Evolutionary conservation across 2,797 vertebrate species (phyloP).

Genomic region (Triplophysa yarkandensis): DNA sequence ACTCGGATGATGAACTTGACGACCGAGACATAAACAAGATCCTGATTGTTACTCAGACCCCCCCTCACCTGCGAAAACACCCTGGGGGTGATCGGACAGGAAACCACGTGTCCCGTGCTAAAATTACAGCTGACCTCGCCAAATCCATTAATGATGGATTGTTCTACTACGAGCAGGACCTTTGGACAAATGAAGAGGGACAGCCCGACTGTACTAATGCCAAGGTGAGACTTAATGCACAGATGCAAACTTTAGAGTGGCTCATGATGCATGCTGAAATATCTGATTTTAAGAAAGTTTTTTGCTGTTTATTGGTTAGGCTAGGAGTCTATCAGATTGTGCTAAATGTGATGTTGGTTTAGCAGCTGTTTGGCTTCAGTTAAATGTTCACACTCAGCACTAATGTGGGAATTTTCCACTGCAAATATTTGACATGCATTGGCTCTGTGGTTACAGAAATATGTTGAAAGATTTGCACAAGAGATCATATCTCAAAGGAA

Average conservation of each 20-base stretch:
- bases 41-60: constrained; percentile 91
- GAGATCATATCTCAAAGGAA: background rate
- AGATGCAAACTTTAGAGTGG: background rate
- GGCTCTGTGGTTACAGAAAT: background rate
- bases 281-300: background rate
- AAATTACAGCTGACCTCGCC: constrained; percentile 84
- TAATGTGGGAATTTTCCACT: constrained; percentile 18
- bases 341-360: background rate
- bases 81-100: constrained; percentile 79
- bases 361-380: constrained; percentile 16
- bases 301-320: background rate
- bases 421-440: background rate
- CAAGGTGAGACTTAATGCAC: constrained; percentile 76
- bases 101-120: constrained; percentile 79
- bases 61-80: constrained; percentile 85
- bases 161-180: constrained; percentile 90
- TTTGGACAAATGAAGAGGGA: constrained; percentile 81
- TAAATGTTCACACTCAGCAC: constrained; percentile 15
- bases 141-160: constrained; percentile 92
- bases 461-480: constrained; percentile 14
- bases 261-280: background rate
- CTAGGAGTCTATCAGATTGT: background rate
- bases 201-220: constrained; percentile 65
- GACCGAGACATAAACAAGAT: constrained; percentile 92
- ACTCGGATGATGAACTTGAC: constrained; percentile 91